Evolutionary conservation across 2,113 vertebrate species (phyloP).

Genomic region (Notarius quadriscutis): DNA sequence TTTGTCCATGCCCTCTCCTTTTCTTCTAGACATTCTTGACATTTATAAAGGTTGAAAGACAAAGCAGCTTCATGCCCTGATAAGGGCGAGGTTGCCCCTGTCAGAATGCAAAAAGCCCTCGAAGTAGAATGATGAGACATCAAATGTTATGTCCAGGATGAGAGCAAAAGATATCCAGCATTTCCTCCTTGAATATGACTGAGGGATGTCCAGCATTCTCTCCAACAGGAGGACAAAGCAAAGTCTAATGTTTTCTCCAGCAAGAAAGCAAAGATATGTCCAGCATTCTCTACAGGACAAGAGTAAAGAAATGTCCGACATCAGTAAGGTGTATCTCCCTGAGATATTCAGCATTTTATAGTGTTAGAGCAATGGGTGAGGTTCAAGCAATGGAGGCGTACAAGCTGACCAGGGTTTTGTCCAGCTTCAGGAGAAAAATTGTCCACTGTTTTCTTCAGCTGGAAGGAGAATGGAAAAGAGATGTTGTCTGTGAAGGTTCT

Average conservation of each 20-base stretch:
- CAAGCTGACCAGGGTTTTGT: no score
- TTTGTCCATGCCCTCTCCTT: conserved; percentile 41
- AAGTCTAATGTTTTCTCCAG: background rate
- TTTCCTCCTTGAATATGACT: background rate
- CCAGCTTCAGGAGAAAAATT: no score
- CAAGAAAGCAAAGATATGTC: background rate
- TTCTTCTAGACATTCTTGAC: conserved; percentile 74
- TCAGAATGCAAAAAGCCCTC: conserved; percentile 70
- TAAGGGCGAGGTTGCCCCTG: conserved; percentile 67
- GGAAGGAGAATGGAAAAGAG: no score
- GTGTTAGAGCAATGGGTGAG: no score
- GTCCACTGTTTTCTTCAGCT: no score
- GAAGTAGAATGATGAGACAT: conserved; percentile 18
- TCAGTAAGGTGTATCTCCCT: no score
- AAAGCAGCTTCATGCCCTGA: conserved; percentile 78
- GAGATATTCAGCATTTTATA: no score
- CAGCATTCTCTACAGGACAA: background rate
- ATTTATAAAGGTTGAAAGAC: conserved; percentile 82
- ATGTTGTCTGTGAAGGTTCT: no score
- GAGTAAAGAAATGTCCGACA: background rate
- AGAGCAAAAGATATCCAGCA: background rate
- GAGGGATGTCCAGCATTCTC: background rate
- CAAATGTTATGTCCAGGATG: background rate
- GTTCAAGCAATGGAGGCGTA: no score
- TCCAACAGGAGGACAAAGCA: background rate